These are phyloP conservation scores for Spongilla lacustris DNA, from an alignment of 37 sponge, comb jelly and placozoan species.

Conservation along the genomic window DNA sequence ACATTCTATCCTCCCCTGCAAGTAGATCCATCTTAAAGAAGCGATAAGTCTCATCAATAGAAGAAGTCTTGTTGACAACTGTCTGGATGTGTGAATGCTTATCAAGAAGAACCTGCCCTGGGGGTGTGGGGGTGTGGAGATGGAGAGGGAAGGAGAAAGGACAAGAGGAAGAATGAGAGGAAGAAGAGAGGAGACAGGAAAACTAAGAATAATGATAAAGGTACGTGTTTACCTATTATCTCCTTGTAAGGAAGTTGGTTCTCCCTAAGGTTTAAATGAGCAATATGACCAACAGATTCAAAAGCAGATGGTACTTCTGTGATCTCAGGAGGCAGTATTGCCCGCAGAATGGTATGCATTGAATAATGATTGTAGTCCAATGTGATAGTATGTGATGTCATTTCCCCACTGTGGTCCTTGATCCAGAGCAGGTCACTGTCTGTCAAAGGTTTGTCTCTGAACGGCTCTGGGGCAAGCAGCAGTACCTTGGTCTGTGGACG, in stretches of 20 bases:
- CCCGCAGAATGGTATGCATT: slow-evolving; percentile 49
- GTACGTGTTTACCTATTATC: slow-evolving; percentile 77
- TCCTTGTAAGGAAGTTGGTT: slow-evolving; percentile 77
- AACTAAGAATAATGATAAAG: background rate
- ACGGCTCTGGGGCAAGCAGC: slow-evolving; percentile 53
- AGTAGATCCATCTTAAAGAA: slow-evolving; percentile 94
- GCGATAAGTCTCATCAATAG: slow-evolving; percentile 83
- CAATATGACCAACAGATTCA: slow-evolving; percentile 96
- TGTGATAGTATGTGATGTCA: slow-evolving; percentile 30
- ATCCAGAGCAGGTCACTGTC: slow-evolving; percentile 55
- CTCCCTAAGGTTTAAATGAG: slow-evolving; percentile 91
- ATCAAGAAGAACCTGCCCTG: slow-evolving; percentile 91
- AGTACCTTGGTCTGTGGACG: slow-evolving; percentile 29
- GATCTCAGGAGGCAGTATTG: slow-evolving; percentile 66
- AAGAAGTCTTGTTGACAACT: slow-evolving; percentile 90
- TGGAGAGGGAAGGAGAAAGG: slow-evolving; percentile 2
- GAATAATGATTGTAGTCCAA: slow-evolving; percentile 54
- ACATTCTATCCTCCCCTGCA: slow-evolving; percentile 85
- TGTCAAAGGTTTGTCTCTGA: slow-evolving; percentile 20
- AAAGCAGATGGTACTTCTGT: slow-evolving; percentile 71
- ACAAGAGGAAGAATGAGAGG: slow-evolving; percentile 4
- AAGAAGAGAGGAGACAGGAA: background rate
- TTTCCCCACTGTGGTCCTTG: slow-evolving; percentile 28
- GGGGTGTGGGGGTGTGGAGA: background rate
- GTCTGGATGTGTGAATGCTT: slow-evolving; percentile 79